phyloP scores from a whole-genome alignment of 2,797 vertebrate species.

The Amblyopsis hoosieri region DNA sequence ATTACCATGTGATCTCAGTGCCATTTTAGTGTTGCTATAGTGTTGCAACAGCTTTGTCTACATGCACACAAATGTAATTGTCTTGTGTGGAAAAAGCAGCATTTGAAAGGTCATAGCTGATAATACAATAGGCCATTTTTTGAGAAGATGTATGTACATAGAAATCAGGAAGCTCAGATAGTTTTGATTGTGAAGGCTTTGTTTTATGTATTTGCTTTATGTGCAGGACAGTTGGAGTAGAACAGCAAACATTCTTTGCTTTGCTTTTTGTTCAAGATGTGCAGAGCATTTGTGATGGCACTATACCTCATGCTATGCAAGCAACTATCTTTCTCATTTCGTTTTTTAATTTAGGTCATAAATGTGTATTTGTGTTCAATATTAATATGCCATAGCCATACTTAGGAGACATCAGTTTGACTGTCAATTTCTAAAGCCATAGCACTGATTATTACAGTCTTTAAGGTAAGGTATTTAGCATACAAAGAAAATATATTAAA shows the following conservation, averaged over 20 bases:
- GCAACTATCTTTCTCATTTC: constrained; percentile 47
- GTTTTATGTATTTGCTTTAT: constrained; percentile 24
- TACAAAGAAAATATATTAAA: constrained; percentile 35
- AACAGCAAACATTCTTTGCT: constrained; percentile 24
- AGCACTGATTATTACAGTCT: constrained; percentile 69
- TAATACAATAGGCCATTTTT: constrained; percentile 33
- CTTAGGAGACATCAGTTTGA: constrained; percentile 5
- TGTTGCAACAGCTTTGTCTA: constrained; percentile 9
- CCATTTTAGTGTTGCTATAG: constrained; percentile 20
- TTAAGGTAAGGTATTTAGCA: constrained; percentile 48
- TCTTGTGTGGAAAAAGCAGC: constrained; percentile 5
- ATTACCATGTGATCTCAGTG: constrained; percentile 28
- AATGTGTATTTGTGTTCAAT: constrained; percentile 16
- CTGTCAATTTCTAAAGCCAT: constrained; percentile 53
- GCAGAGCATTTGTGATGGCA: constrained; percentile 44
- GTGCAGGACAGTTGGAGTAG: constrained; percentile 30
- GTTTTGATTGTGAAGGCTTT: constrained; percentile 18
- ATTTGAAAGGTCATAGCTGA: constrained; percentile 53
- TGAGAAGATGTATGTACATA: constrained; percentile 29
- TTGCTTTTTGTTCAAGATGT: constrained; percentile 27
- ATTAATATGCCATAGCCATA: constrained; percentile 1
- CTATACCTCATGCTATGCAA: constrained; percentile 71
- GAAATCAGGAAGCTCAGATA: constrained; percentile 23
- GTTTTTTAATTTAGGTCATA: constrained; percentile 19
- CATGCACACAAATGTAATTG: constrained; percentile 8